Evolutionary conservation across 2,113 vertebrate species (phyloP), one percentile per base, ranked within the genome.

Genomic region (Cercopithecus mona): DNA sequence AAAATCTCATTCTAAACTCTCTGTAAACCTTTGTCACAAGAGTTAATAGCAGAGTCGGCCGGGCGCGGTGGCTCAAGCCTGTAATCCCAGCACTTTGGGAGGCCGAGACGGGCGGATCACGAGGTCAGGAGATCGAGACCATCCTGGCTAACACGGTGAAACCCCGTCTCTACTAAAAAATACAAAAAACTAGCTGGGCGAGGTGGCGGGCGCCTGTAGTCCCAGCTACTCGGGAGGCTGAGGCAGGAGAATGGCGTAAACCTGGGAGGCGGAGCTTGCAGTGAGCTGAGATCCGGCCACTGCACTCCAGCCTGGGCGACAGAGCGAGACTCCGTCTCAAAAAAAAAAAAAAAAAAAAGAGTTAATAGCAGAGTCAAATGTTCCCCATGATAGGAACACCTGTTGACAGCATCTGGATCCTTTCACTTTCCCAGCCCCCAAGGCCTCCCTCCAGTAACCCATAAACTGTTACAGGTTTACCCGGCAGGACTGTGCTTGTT

Each of bases 401-500:
- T 30, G 43, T 55, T 25, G 38, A 40, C 40, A 45, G 64, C 4
- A 11, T 22, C n/a, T 16, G 38, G 45, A n/a, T 27, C 50, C 35
- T 20, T 22, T 20, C 6, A 7, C 3, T 11, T 2, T 10, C 10
- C 16, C 7, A 1, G 4, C 0, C 38, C 17, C 48, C 32, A 12
- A 0, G 3, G 18, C 32, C n/a, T 10, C 52, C 23, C 61, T 20
- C 20, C 2, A 14, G 64, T 8, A 13, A 30, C 5, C 13, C 30
- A 5, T 12, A 40, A 38, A 25, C 4, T 16, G 38, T 27, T 1
- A 20, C 76, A 18, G 3, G 3, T 98, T 99, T 98, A 99, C 99
- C 99, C 99, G 99, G 99, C 99, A 99, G 6, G 99, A 99, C 98
- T 99, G 99, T 17, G 99, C 99, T 97, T 99, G 99, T 93, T 99